Evolutionary conservation across 1,140 invertebrate species (phyloP).

Genomic region (Rhyzopertha dominica): DNA sequence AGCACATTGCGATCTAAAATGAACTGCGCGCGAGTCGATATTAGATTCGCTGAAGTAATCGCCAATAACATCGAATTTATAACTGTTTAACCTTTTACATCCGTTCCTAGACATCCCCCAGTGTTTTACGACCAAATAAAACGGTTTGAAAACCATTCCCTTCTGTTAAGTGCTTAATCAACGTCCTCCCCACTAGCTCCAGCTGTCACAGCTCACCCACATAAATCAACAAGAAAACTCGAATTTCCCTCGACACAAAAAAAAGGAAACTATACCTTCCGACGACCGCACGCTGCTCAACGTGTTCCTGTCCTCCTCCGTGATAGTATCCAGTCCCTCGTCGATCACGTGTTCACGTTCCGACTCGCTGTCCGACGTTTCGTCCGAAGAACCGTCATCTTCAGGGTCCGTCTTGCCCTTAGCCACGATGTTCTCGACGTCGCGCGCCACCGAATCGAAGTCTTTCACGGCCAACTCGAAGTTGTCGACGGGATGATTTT

Average conservation of each 20-base stretch:
- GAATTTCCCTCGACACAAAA: constrained; percentile 1
- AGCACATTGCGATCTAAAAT: too few relatives aligned
- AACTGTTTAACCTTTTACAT: too few relatives aligned
- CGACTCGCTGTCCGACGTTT: constrained; percentile 21
- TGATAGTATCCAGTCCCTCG: constrained; percentile 39
- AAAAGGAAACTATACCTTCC: constrained; percentile 19
- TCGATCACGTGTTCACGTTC: constrained; percentile 35
- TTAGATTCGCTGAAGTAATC: too few relatives aligned
- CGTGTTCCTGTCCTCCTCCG: constrained; percentile 39
- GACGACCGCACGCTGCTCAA: constrained; percentile 28
- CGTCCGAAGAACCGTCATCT: constrained; percentile 18
- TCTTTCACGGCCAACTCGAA: constrained; percentile 39
- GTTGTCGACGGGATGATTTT: constrained; percentile 20
- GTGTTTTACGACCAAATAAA: too few relatives aligned
- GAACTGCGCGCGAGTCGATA: too few relatives aligned
- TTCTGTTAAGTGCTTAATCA: too few relatives aligned
- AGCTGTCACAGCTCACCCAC: too few relatives aligned
- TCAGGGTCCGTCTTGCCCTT: constrained; percentile 18
- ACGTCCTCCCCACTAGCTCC: too few relatives aligned
- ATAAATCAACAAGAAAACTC: constrained; percentile 1
- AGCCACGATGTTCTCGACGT: constrained; percentile 38
- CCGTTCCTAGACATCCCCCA: too few relatives aligned
- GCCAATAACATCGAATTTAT: too few relatives aligned
- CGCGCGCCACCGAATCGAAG: constrained; percentile 40
- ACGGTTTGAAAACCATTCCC: too few relatives aligned